Base-by-base conservation (phyloP, 1,140 invertebrate genomes). In the Psilanteris sp. region DNA sequence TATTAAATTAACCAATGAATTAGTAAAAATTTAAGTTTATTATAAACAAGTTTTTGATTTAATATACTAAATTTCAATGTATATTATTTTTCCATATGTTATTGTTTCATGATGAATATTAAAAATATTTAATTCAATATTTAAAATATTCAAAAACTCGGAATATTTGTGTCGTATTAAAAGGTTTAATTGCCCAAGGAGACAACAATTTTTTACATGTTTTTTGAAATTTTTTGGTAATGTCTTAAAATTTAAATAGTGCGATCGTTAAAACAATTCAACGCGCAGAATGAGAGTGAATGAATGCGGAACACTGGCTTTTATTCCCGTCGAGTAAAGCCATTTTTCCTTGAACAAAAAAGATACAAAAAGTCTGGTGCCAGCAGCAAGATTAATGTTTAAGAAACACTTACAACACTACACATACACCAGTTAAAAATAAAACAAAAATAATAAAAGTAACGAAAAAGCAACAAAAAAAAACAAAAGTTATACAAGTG, bases 331-430 rank as follows among this genome's bases (percentile, higher is more conserved):
- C 71, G 66, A 54, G 37, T 52, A 70, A 70, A 29, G 73, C 59
- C 59, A 66, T 70, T 71, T 67, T 61, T 71, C 22, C 67, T 52
- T 66, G n/a, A 27, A 50, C 16, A 31, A 50, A 48, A 29, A 64
- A 59, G 48, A 68, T 39, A 73, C 26, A 75, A 62, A 74, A 80
- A 70, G 61, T 81, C 50, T 74, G 76, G 77, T 79, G 77, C 75
- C 77, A 82, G 81, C 77, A 80, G 77, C 73, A 78, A 77, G 61
- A 78, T 74, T 81, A 79, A 81, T 29, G 57, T 44, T 52, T 68
- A 68, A 62, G 36, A n/a, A n/a, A 55, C 39, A 46, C 48, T 46
- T 39, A 78, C 26, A 55, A n/a, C n/a, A n/a, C n/a, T 3, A 59
- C 20, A 36, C 22, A 27, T 48, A 61, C 48, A 52, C 15, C 46